Conservation (phyloP, 2,888 invertebrate species). For the Acleris laterana region DNA sequence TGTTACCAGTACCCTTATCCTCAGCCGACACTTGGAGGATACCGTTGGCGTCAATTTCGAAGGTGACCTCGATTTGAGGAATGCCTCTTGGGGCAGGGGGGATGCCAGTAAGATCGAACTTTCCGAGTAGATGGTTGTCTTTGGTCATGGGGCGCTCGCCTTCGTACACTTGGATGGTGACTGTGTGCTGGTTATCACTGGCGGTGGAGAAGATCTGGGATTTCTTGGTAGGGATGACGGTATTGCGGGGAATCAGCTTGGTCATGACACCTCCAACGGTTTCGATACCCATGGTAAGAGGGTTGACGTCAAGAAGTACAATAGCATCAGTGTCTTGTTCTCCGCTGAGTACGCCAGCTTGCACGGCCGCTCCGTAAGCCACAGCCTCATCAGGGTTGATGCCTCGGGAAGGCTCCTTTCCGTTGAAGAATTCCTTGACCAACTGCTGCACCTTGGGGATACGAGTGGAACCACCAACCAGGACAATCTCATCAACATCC, state of each 20-base stretch:
- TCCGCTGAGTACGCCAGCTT: conserved; percentile 98
- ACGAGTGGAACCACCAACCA: conserved; percentile 99
- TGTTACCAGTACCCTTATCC: conserved; percentile 99
- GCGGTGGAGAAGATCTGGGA: conserved; percentile 99
- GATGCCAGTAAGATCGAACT: conserved; percentile 98
- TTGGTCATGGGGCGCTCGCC: conserved; percentile 99
- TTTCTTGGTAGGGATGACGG: conserved; percentile 99
- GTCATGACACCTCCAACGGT: conserved; percentile 99
- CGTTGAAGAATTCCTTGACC: conserved; percentile 97
- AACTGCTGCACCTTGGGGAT: conserved; percentile 98
- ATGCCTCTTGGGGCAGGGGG: conserved; percentile 97
- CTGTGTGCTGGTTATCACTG: conserved; percentile 99
- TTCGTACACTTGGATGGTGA: conserved; percentile 99
- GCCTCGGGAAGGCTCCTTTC: conserved; percentile 98
- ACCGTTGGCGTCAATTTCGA: conserved; percentile 97
- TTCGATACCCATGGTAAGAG: conserved; percentile 99
- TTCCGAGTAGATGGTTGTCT: conserved; percentile 99
- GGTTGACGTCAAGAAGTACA: conserved; percentile 98
- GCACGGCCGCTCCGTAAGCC: conserved; percentile 99
- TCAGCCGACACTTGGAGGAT: conserved; percentile 98
- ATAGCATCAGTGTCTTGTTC: conserved; percentile 99
- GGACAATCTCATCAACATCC: conserved; percentile 98
- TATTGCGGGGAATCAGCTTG: conserved; percentile 98
- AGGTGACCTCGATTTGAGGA: conserved; percentile 97
- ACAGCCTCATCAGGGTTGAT: conserved; percentile 99